Evolutionary conservation across 2,888 invertebrate genomes (phyloP).

Genomic region (Disparrhopalites patrizii): DNA sequence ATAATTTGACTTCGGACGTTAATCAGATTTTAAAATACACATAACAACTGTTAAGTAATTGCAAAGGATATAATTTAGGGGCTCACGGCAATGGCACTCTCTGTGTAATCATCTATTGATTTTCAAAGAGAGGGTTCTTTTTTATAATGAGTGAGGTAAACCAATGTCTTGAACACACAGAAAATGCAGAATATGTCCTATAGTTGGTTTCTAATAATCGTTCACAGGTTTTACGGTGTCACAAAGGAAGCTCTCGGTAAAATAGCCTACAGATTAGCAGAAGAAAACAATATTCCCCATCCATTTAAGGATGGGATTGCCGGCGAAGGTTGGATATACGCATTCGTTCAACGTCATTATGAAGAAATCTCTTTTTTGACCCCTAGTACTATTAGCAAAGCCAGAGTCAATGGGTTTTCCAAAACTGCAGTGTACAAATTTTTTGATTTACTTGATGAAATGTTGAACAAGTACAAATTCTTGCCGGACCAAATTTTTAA

Average conservation of each 20-base stretch:
- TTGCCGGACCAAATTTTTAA: conserved; percentile 44
- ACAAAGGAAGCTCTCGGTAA: neutral
- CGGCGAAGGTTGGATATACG: neutral
- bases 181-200: too few species aligned
- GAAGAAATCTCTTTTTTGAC: neutral
- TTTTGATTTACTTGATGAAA: conserved; percentile 40
- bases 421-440: conserved; percentile 44
- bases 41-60: too few species aligned
- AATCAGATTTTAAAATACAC: too few species aligned
- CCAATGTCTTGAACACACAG: too few species aligned
- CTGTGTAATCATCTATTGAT: too few species aligned
- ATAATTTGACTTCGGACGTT: too few species aligned
- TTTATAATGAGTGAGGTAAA: too few species aligned
- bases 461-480: conserved; percentile 29
- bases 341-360: conserved; percentile 8
- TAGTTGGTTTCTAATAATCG: neutral
- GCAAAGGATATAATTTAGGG: too few species aligned
- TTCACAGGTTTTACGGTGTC: conserved; percentile 7
- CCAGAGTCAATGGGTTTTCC: conserved; percentile 43
- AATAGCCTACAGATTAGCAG: conserved; percentile 5
- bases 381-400: neutral
- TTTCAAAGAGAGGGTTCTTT: too few species aligned
- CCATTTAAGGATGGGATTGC: conserved; percentile 10
- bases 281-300: neutral
- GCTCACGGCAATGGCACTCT: too few species aligned